Evolutionary conservation across 2,113 vertebrate genomes (phyloP).

Genomic region (Coryphaenoides rupestris): DNA sequence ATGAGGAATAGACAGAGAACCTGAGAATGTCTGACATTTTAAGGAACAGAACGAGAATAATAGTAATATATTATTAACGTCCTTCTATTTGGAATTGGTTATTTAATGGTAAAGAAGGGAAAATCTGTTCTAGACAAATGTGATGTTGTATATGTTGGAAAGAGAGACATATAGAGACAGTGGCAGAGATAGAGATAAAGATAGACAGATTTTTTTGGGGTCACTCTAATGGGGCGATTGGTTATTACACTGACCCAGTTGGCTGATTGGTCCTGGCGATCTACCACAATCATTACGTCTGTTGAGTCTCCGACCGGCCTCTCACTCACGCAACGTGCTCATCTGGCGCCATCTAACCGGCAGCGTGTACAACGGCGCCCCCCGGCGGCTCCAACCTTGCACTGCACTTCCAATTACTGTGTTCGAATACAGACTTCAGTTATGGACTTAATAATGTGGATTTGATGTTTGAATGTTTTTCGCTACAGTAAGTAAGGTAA

Average conservation of each 20-base stretch:
- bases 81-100: too few relatives aligned
- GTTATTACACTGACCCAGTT: constrained; percentile 37
- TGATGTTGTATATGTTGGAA: background rate
- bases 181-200: background rate
- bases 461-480: constrained; percentile 34
- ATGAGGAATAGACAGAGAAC: constrained; percentile 7
- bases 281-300: constrained; percentile 52
- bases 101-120: too few relatives aligned
- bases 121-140: too few relatives aligned
- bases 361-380: constrained; percentile 48
- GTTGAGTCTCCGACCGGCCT: constrained; percentile 51
- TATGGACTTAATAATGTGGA: constrained; percentile 20
- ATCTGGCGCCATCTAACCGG: constrained; percentile 31
- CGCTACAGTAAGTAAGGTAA: constrained; percentile 54
- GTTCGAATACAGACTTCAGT: constrained; percentile 21
- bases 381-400: constrained; percentile 40
- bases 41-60: constrained; percentile 2
- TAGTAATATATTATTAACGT: background rate
- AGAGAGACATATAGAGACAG: background rate
- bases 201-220: constrained; percentile 1
- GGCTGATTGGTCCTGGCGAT: constrained; percentile 73
- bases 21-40: background rate
- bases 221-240: constrained; percentile 16
- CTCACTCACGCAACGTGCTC: constrained; percentile 42
- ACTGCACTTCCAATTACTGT: constrained; percentile 27